Base-by-base conservation (phyloP, 2,888 invertebrate species). In the Tipula helvola region DNA sequence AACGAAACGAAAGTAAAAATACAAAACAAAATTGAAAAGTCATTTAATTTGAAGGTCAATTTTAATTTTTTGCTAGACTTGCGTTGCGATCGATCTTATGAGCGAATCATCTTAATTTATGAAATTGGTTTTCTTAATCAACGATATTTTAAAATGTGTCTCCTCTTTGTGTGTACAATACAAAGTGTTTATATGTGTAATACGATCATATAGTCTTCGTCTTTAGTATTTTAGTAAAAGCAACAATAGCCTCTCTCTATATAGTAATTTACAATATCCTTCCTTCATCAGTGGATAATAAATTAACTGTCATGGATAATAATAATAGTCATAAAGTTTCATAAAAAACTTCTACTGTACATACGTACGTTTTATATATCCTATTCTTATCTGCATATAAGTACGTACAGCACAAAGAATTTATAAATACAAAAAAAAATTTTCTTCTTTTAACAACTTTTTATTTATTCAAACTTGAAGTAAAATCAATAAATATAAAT, bases 381-480 rank as follows among this genome's bases (percentile, higher is more conserved):
- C 42, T 47, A n/a, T 47, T 47, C 47, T 71, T 71, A 71, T 28
- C 71, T 18, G 8, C n/a, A n/a, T 42, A 42, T 3, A 42, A 12
- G 44, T 41, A 41, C 41, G 41, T 13, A 47, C 52, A 28, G 71
- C 18, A 28, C 71, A 71, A 71, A 71, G 28, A 71, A 71, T 71
- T 71, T 71, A 28, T 44, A 44, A 12, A 44, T 44, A 44, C 12
- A 10, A 12, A 10, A 10, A 44, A 12, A 52, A 52, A 52, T 1
- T 28, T 71, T 18, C 71, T 28, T 28, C 10, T 71, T 10, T 71
- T 28, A 71, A 71, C 52, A 71, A 71, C 71, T 28, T 71, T 28
- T 71, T 71, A 71, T 71, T 71, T 71, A 71, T 71, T 71, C 71
- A 71, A 71, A 71, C 71, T 71, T 71, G 71, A 71, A 71, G 71